Conservation (phyloP, 1,140 invertebrate species). For the Paralvinella palmiformis region DNA sequence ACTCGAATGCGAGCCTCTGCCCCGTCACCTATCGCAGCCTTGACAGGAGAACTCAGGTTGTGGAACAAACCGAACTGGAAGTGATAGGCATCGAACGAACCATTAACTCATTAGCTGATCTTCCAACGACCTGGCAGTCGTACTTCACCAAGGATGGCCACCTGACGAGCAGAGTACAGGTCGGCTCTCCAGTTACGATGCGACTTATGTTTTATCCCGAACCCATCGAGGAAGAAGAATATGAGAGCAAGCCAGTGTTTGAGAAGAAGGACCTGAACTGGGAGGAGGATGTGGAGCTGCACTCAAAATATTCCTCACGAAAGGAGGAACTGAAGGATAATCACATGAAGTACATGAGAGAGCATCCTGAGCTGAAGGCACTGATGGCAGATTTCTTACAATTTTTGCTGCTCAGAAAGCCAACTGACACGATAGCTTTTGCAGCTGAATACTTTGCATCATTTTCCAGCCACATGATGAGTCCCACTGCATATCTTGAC, state of each 20-base stretch:
- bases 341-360: conserved; percentile 43
- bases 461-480: conserved; percentile 41
- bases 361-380: conserved; percentile 47
- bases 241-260: conserved; percentile 44
- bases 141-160: conserved; percentile 48
- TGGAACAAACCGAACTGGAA: conserved; percentile 37
- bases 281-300: conserved; percentile 49
- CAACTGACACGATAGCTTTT: conserved; percentile 45
- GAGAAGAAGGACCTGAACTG: conserved; percentile 42
- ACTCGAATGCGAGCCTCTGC: conserved; percentile 48
- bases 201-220: conserved; percentile 37
- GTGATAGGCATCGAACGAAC: conserved; percentile 46
- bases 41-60: conserved; percentile 37
- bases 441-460: conserved; percentile 50
- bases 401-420: conserved; percentile 48
- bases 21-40: conserved; percentile 36
- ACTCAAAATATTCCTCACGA: conserved; percentile 47
- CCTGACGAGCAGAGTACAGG: conserved; percentile 46
- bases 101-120: conserved; percentile 39
- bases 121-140: conserved; percentile 48
- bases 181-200: conserved; percentile 50
- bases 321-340: conserved; percentile 48
- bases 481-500: conserved; percentile 33
- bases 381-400: conserved; percentile 49
- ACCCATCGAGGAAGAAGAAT: conserved; percentile 46